These are phyloP conservation scores for Catalaphyllia jardinei DNA, from an alignment of 64 coral and sea anemone genomes.

Conservation along the genomic window DNA sequence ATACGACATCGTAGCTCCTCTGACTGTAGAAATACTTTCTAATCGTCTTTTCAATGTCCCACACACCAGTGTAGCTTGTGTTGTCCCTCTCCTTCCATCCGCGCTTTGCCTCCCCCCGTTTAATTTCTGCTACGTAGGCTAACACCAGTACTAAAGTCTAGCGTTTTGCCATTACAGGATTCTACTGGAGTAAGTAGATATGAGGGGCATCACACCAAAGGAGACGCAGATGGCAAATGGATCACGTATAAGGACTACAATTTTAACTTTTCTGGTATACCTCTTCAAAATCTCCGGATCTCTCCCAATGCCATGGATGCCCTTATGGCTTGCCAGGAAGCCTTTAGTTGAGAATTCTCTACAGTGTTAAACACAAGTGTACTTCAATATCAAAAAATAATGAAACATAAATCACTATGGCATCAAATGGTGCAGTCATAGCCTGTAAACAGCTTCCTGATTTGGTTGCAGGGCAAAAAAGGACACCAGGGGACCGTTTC, in stretches of 20 bases:
- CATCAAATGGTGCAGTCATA: too few species aligned
- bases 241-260: constrained; percentile 73
- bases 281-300: constrained; percentile 74
- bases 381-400: not conserved
- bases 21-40: too few species aligned
- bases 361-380: not conserved
- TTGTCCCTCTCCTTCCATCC: too few species aligned
- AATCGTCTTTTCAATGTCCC: too few species aligned
- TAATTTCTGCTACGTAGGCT: too few species aligned
- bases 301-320: constrained; percentile 98
- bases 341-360: constrained; percentile 25
- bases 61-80: too few species aligned
- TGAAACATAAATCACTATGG: not conserved
- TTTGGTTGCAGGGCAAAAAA: too few species aligned
- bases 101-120: too few species aligned
- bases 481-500: too few species aligned
- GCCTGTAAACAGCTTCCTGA: too few species aligned
- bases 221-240: constrained; percentile 86
- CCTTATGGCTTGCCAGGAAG: constrained; percentile 79
- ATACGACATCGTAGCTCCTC: too few species aligned
- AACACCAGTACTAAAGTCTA: not conserved
- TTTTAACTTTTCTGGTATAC: constrained; percentile 70
- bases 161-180: constrained; percentile 28
- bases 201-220: constrained; percentile 93
- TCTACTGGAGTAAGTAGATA: constrained; percentile 50